Percentiles rank a stretch among this genome's conserved stretches.
Evolutionary conservation across 2,797 vertebrate genomes (phyloP).

Genomic region (Trachops cirrhosus): DNA sequence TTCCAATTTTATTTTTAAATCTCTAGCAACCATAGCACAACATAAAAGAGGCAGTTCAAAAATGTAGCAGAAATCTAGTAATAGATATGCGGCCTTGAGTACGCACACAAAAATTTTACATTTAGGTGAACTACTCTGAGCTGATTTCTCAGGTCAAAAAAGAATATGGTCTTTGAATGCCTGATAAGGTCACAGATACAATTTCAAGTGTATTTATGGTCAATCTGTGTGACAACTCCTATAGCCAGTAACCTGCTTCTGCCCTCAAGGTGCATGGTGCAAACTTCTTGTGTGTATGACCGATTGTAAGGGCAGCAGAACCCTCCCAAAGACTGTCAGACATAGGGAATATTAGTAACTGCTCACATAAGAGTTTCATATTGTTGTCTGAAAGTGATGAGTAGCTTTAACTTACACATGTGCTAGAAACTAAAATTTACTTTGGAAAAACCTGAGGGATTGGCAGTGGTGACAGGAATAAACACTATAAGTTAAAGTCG

Average conservation of each 20-base stretch:
- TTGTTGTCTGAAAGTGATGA: not conserved
- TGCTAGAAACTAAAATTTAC: not conserved
- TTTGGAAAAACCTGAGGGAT: not conserved
- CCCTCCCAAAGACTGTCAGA: not conserved
- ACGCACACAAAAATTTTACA: not conserved
- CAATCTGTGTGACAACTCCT: not conserved
- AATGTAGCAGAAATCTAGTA: not conserved
- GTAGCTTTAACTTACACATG: not conserved
- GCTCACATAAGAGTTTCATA: not conserved
- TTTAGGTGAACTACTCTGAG: not conserved
- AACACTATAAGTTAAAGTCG: not conserved
- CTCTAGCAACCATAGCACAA: not conserved
- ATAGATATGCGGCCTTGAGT: not conserved
- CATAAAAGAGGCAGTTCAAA: not conserved
- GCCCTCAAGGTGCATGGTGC: rapidly evolving
- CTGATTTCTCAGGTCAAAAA: not conserved
- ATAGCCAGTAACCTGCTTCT: not conserved
- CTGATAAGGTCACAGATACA: not conserved
- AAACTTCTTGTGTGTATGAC: not conserved
- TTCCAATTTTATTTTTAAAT: not conserved
- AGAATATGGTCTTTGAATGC: not conserved
- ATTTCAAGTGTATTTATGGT: not conserved
- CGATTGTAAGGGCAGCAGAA: not conserved
- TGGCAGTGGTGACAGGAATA: not conserved
- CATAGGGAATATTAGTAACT: slow-evolving; percentile 16